Base-by-base conservation (phyloP, 64 coral and sea anemone species). In the Dendrophyllia cribrosa region DNA sequence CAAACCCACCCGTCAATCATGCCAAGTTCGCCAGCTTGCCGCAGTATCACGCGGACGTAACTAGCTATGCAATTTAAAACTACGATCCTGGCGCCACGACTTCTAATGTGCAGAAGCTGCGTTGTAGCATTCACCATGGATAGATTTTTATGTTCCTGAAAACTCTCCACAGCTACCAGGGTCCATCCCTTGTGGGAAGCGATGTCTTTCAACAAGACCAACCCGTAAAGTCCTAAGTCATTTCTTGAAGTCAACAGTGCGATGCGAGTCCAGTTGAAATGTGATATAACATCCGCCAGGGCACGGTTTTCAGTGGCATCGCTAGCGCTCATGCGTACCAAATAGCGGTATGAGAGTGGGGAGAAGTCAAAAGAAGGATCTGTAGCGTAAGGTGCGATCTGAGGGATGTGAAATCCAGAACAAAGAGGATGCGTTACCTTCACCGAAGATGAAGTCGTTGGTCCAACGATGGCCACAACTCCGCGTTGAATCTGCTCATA, bases 271-370 rank as follows among this genome's bases (percentile, higher is more conserved):
- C 95, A 96, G 58, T 87, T 93, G 43, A 96, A 96, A 71, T 96
- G 80, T 12, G 73, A 49, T 25, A 96, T 78, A 69, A 96, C 86
- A 63, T 96, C 95, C 5, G 74, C 95, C 15, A 93, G 59, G 9
- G 77, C 95, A 44, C 71, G 79, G 47, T 96, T 96, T 75, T 93
- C 95, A n/a, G 90, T 73, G 3, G 75, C 70, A 80, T 96, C 95
- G n/a, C 95, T 96, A 12, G 71, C 66, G 66, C 95, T 93, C 95
- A 96, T 93, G 80, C 95, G 95, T 61, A 96, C 71, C 51, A 96
- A 58, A 55, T 90, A 96, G 16, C 62, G 53, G 9, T 93, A 96
- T 2, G 65, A 65, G 0, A 51, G 50, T 9, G 91, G 66, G 12
- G 95, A 90, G 59, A 96, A 96, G 16, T 85, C 88, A 86, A 96